A percentile compares a stretch with the other conserved stretches of the same genome.
Evolutionary conservation across 2,797 vertebrate genomes (phyloP).

Genomic region (Pelobates cultripes): DNA sequence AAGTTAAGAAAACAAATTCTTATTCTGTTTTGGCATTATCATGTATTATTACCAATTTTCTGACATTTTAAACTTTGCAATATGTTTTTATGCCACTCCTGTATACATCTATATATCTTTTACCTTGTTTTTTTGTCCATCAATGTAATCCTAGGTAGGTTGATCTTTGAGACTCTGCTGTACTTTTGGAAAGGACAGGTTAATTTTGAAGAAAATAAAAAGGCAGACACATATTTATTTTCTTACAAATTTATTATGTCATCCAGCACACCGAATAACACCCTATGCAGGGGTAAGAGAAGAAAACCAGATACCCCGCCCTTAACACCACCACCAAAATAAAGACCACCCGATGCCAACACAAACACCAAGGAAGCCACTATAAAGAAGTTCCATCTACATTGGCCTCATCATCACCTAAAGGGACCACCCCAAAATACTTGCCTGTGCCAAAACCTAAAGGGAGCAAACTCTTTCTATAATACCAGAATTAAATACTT

Average conservation of each 20-base stretch:
- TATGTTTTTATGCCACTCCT: too few relatives aligned
- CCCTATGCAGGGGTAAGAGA: conserved; percentile 44
- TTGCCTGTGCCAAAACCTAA: too few relatives aligned
- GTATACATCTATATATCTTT: too few relatives aligned
- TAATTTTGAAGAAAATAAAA: conserved; percentile 6
- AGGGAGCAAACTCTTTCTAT: background rate
- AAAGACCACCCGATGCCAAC: conserved; percentile 47
- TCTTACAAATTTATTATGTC: conserved; percentile 55
- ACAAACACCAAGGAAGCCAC: conserved; percentile 32
- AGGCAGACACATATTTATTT: conserved; percentile 30
- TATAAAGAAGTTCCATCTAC: background rate
- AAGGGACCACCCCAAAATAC: background rate
- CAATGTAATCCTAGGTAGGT: too few relatives aligned
- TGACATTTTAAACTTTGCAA: too few relatives aligned
- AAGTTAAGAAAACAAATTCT: too few relatives aligned
- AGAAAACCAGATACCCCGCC: conserved; percentile 45
- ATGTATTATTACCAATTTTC: too few relatives aligned
- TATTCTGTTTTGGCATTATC: too few relatives aligned
- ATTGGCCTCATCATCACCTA: background rate
- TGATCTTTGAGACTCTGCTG: background rate
- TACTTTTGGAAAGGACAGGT: background rate
- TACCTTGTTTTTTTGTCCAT: too few relatives aligned
- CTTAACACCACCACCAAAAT: conserved; percentile 37
- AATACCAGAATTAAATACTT: conserved; percentile 15
- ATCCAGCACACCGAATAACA: conserved; percentile 54